Conservation (phyloP, 2,888 invertebrate species). For the Erpobdella octoculata region DNA sequence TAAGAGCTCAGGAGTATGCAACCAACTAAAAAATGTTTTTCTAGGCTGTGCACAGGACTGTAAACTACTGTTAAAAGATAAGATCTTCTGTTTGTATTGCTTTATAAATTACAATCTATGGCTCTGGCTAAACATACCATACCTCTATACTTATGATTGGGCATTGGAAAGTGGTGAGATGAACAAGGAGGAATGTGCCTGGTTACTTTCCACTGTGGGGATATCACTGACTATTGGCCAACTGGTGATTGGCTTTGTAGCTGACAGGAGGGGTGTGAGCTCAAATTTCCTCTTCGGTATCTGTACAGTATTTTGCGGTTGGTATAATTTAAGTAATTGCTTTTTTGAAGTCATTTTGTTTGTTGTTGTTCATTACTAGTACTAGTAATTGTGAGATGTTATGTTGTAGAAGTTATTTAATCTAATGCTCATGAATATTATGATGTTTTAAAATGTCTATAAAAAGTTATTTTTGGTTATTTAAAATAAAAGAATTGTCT, state of each 20-base stretch:
- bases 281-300: conserved; percentile 5
- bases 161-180: conserved; percentile 55
- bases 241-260: conserved; percentile 71
- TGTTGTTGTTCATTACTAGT: too few species aligned
- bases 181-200: conserved; percentile 53
- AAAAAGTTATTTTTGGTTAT: too few species aligned
- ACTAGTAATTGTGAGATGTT: too few species aligned
- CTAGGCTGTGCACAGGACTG: neutral
- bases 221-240: conserved; percentile 70
- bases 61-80: conserved; percentile 41
- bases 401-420: too few species aligned
- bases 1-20: neutral
- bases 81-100: conserved; percentile 56
- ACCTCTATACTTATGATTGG: conserved; percentile 80
- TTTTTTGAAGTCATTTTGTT: too few species aligned
- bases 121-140: conserved; percentile 79
- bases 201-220: conserved; percentile 67
- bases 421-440: too few species aligned
- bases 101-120: conserved; percentile 76
- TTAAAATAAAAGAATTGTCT: too few species aligned
- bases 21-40: neutral
- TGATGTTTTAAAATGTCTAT: too few species aligned
- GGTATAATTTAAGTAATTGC: neutral
- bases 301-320: neutral
- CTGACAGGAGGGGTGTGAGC: conserved; percentile 57